Base-by-base conservation (phyloP, 2,797 vertebrate genomes). In the Enteromius argenteus region DNA sequence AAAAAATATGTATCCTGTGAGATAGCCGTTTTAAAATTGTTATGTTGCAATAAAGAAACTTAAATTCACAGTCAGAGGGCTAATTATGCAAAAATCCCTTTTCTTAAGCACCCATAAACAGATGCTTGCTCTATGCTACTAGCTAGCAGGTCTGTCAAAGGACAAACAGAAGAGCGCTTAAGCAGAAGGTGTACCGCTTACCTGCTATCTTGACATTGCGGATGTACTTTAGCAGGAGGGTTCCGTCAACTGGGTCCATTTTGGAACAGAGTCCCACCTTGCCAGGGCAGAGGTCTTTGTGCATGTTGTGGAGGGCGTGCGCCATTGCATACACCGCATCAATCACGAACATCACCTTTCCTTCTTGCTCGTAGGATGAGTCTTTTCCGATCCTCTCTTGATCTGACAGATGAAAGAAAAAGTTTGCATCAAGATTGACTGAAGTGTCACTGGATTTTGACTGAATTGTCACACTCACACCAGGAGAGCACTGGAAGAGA, bases 261-360 rank as follows among this genome's bases (percentile, higher is more conserved):
- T 84, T 94, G 5, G 96, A 66, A 81, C 98, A 99, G 86, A 99
- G 95, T 44, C 97, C 97, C 84, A 98, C 95, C 23, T 95, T 97
- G 79, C 97, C 97, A 0, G 96, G 97, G 81, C 98, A 99, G 73
- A 98, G 94, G 86, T 97, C 96, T 81, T 94, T 95, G 93, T 99
- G 97, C 97, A 99, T 99, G 87, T 95, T 96, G 87, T 99, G 97
- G 85, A 99, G 96, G 0, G 97, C 98, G 0, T 99, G 97, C 11
- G 97, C 98, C 98, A 99, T 99, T 71, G 97, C 95, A 0, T 99
- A 99, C 62, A 99, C 98, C 0, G 98, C 98, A 0, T 99, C 98
- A 0, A 99, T 99, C 68, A 99, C 98, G 66, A 99, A 99, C 90
- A 99, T 98, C 69, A 99, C 98, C 88, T 99, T 99, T 84, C 98